phyloP scores from a whole-genome alignment of 1,140 invertebrate genomes.

The Cryptotermes secundus region DNA sequence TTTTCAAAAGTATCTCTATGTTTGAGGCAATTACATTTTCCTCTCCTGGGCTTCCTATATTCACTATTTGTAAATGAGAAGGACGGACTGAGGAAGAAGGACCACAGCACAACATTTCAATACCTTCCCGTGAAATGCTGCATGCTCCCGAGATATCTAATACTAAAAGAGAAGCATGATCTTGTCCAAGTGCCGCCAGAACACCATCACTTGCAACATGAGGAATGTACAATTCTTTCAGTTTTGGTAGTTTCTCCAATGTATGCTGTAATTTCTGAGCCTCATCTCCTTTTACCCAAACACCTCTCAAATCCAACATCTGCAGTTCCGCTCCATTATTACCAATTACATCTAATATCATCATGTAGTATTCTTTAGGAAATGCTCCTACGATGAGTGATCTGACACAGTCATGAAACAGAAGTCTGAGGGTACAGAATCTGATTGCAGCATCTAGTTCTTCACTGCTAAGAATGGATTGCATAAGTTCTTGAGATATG shows the following conservation, averaged over 20 bases:
- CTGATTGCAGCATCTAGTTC: slow-evolving; percentile 63
- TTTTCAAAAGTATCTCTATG: slow-evolving; percentile 57
- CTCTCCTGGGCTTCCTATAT: slow-evolving; percentile 65
- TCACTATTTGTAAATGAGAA: slow-evolving; percentile 47
- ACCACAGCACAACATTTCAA: slow-evolving; percentile 18
- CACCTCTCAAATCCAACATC: slow-evolving; percentile 64
- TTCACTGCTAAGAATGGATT: slow-evolving; percentile 59
- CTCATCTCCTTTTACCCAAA: slow-evolving; percentile 50
- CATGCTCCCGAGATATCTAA: slow-evolving; percentile 18
- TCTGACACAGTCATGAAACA: slow-evolving; percentile 61
- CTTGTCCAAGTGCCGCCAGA: background rate
- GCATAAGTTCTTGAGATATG: slow-evolving; percentile 63
- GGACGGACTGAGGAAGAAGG: background rate
- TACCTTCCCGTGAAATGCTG: background rate
- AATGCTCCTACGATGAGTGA: slow-evolving; percentile 63
- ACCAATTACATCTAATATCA: slow-evolving; percentile 60
- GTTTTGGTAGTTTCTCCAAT: background rate
- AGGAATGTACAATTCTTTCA: slow-evolving; percentile 19
- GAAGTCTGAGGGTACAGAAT: slow-evolving; percentile 59
- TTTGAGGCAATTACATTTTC: slow-evolving; percentile 47
- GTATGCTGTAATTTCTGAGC: background rate
- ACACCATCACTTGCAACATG: slow-evolving; percentile 21
- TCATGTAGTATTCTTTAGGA: slow-evolving; percentile 63
- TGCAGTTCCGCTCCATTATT: slow-evolving; percentile 59
- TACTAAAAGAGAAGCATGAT: background rate